Conservation (phyloP, 2,797 vertebrate species). For the Mycteria americana region DNA sequence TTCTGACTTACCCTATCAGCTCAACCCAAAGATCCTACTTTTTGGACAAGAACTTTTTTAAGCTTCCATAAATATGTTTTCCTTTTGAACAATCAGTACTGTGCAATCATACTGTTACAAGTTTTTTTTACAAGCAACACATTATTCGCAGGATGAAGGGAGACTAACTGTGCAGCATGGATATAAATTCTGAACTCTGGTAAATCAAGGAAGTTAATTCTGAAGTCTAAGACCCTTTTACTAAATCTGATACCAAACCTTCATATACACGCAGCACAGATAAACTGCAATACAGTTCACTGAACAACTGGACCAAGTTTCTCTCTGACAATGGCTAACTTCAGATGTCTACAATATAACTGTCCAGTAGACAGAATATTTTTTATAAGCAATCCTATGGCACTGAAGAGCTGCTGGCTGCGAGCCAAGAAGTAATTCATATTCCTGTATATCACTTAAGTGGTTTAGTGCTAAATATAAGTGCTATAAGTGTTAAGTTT, state of each 20-base stretch:
- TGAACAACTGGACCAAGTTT: background rate
- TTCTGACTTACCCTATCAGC: background rate
- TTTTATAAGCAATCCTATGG: background rate
- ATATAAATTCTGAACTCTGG: background rate
- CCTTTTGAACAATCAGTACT: background rate
- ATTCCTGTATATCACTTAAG: background rate
- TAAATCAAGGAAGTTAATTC: background rate
- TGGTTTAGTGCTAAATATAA: background rate
- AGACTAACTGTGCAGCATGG: background rate
- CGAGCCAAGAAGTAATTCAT: background rate
- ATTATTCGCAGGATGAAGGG: background rate
- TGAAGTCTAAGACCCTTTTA: background rate
- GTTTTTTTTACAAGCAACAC: background rate
- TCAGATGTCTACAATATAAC: background rate
- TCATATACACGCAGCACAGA: background rate
- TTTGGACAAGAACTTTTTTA: background rate
- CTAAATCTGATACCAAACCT: background rate
- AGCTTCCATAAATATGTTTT: background rate
- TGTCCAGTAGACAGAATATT: background rate
- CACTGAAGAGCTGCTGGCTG: background rate
- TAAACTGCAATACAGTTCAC: background rate
- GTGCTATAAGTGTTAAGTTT: background rate
- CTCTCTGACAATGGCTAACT: background rate
- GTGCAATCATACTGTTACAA: accelerated
- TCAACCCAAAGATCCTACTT: background rate